Evolutionary conservation across 2,888 invertebrate genomes (phyloP).

Genomic region (Ceraclea dissimilis): DNA sequence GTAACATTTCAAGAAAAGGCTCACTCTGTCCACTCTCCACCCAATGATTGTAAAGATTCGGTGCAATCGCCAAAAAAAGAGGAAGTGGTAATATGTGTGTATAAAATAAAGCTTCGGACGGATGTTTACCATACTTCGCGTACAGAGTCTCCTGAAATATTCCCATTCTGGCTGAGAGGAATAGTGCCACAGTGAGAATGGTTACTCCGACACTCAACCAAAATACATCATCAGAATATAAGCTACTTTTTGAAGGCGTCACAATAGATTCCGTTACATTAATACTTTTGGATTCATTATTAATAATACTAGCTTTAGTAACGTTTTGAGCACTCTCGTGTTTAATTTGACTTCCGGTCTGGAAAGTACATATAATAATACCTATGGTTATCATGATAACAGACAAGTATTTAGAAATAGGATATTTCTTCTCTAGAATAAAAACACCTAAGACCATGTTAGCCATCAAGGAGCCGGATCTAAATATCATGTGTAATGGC

Average conservation of each 20-base stretch:
- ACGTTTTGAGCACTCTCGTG: background rate
- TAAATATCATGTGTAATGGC: constrained; percentile 77
- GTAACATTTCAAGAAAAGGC: constrained; percentile 36
- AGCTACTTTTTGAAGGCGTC: background rate
- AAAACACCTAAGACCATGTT: constrained; percentile 69
- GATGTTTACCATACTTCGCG: constrained; percentile 61
- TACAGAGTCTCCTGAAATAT: constrained; percentile 65
- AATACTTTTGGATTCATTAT: background rate
- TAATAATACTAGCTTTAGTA: background rate
- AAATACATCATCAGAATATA: background rate
- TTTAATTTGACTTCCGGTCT: constrained; percentile 37
- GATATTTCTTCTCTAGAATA: constrained; percentile 59
- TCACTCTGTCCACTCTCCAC: constrained; percentile 47
- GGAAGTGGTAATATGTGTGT: constrained; percentile 68
- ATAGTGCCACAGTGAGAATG: constrained; percentile 60
- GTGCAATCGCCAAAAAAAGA: constrained; percentile 55
- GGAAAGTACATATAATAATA: constrained; percentile 63
- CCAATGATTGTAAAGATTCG: constrained; percentile 56
- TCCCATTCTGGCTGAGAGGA: constrained; percentile 70
- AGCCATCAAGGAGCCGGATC: constrained; percentile 75
- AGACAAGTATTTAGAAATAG: constrained; percentile 62
- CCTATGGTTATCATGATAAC: constrained; percentile 68
- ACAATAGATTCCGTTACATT: background rate
- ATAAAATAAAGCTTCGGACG: constrained; percentile 60
- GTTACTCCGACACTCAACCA: constrained; percentile 44